Conservation (phyloP, 2,113 vertebrate species). For the Eublepharis macularius region DNA sequence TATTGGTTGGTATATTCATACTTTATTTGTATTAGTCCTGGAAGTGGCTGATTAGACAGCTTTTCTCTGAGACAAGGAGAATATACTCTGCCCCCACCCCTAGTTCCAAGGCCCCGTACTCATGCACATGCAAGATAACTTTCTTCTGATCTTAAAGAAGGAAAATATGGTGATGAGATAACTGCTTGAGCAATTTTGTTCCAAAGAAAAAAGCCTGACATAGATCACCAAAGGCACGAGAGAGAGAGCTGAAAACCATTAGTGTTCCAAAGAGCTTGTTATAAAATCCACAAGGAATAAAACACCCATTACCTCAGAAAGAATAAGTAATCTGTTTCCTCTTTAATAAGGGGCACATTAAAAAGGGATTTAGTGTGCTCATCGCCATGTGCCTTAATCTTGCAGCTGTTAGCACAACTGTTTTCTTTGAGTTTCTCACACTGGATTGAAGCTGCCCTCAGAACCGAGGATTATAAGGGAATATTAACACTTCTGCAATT, state of each 20-base stretch:
- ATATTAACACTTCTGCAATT: not conserved
- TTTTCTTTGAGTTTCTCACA: not conserved
- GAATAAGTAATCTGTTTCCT: not conserved
- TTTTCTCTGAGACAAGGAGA: not conserved
- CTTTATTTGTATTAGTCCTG: not conserved
- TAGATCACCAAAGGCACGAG: not conserved
- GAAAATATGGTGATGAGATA: not conserved
- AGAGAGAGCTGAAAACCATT: not conserved
- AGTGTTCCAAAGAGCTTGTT: not conserved
- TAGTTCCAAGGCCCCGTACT: not conserved
- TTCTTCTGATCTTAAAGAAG: slow-evolving; percentile 1
- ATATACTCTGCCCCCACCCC: not conserved
- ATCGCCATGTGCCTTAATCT: not conserved
- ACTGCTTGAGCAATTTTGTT: not conserved
- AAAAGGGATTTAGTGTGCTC: not conserved
- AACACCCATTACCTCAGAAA: not conserved
- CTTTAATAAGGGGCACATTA: not conserved
- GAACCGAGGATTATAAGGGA: not conserved
- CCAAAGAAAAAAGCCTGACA: not conserved
- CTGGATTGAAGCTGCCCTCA: not conserved
- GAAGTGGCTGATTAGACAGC: not conserved
- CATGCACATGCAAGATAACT: not conserved
- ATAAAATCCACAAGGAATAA: not conserved
- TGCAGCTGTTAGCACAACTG: not conserved
- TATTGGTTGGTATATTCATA: not conserved